phyloP scores from a whole-genome alignment of 1,140 invertebrate species.

The Calephelis nemesis region DNA sequence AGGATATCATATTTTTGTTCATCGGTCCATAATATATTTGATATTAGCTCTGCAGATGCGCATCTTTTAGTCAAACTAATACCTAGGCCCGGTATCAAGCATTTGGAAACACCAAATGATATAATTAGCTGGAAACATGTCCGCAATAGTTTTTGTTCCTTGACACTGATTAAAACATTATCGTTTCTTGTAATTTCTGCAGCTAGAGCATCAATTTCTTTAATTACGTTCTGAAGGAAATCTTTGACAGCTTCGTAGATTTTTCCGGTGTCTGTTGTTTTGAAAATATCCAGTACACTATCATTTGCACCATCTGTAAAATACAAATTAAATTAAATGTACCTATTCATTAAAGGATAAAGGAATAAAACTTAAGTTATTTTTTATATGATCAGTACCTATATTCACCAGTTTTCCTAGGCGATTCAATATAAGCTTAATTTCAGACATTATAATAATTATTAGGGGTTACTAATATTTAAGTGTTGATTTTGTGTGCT shows the following conservation, averaged over 20 bases:
- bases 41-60: conserved; percentile 39
- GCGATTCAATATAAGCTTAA: background rate
- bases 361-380: conserved; percentile 14
- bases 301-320: conserved; percentile 41
- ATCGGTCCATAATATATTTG: conserved; percentile 48
- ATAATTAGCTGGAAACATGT: conserved; percentile 81
- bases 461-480: background rate
- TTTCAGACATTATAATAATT: background rate
- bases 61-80: conserved; percentile 75
- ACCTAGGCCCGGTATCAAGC: conserved; percentile 84
- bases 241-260: conserved; percentile 32
- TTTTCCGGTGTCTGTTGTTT: conserved; percentile 25
- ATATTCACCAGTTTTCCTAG: conserved; percentile 2
- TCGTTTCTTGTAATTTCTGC: conserved; percentile 51
- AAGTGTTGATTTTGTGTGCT: too few relatives aligned
- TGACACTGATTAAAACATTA: conserved; percentile 80
- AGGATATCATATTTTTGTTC: conserved; percentile 67
- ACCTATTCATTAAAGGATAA: conserved; percentile 19
- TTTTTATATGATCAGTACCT: background rate
- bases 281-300: conserved; percentile 34
- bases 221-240: conserved; percentile 58
- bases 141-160: conserved; percentile 79
- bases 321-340: background rate
- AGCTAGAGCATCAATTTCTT: conserved; percentile 59
- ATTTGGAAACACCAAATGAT: conserved; percentile 82